phyloP scores from a whole-genome alignment of 2,888 invertebrate genomes.

The Acrobasis suavella region DNA sequence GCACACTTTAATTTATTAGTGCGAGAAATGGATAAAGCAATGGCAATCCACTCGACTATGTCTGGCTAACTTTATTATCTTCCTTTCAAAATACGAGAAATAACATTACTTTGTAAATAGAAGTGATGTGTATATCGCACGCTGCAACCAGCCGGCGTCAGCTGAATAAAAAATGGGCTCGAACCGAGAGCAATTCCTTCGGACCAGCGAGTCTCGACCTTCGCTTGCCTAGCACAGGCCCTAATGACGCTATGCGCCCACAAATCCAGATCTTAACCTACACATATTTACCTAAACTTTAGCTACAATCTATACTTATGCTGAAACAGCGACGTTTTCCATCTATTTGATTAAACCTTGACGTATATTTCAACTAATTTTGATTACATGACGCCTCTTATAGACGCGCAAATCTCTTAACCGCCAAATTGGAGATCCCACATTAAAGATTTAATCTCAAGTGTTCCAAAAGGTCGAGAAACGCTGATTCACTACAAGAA shows the following conservation, averaged over 20 bases:
- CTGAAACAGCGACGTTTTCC: not conserved
- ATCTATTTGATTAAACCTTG: not conserved
- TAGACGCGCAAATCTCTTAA: not conserved
- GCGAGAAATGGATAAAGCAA: no score
- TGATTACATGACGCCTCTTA: not conserved
- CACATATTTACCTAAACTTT: not conserved
- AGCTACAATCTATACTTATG: not conserved
- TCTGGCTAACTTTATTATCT: no score
- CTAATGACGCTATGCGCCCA: not conserved
- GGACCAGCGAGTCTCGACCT: constrained; percentile 7
- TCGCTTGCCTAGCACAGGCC: not conserved
- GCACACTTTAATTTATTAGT: no score
- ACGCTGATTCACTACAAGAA: not conserved
- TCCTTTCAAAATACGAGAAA: no score
- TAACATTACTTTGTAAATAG: no score
- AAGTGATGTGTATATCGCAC: not conserved
- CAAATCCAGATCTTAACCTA: not conserved
- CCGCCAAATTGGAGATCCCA: not conserved
- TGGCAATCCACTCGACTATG: no score
- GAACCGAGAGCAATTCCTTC: constrained; percentile 4
- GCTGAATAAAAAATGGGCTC: constrained; percentile 21
- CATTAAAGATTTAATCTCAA: constrained; percentile 8
- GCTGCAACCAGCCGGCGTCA: not conserved
- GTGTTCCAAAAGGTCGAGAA: constrained; percentile 2
- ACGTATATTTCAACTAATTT: not conserved